Evolutionary conservation across 2,888 invertebrate genomes (phyloP).

Genomic region (Metallyticus violacea): DNA sequence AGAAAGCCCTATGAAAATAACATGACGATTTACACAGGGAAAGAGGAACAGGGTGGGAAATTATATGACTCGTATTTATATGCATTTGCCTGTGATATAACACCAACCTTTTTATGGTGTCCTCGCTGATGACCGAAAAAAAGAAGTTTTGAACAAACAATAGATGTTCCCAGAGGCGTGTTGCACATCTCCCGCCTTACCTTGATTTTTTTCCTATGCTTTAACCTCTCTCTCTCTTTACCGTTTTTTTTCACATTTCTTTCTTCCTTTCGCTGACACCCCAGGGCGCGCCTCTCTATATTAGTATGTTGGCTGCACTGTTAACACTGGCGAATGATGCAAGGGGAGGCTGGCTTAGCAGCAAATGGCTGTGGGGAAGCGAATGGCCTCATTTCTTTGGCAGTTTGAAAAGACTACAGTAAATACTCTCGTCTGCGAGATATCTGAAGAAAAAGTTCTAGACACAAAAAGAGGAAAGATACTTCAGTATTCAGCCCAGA

Average conservation of each 20-base stretch:
- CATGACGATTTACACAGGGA: background rate
- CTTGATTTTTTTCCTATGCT: too few species aligned
- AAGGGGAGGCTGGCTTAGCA: too few species aligned
- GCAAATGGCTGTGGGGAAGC: background rate
- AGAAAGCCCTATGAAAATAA: background rate
- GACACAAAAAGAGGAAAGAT: too few species aligned
- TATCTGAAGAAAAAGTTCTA: background rate
- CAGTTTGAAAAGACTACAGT: background rate
- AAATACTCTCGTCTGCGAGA: background rate
- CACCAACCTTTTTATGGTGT: background rate
- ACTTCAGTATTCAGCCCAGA: background rate
- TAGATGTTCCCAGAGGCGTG: background rate
- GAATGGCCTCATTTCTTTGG: too few species aligned
- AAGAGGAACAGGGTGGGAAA: background rate
- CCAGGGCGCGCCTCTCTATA: background rate
- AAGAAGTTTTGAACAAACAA: background rate
- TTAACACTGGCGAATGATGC: background rate
- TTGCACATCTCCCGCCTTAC: background rate
- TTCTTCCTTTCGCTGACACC: background rate
- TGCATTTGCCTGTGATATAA: background rate
- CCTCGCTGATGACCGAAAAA: background rate
- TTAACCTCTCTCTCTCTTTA: background rate
- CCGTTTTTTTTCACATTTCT: background rate
- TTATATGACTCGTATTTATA: background rate
- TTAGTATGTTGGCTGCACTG: background rate